phyloP scores from a whole-genome alignment of 92 coral and sea anemone species.

The Zoanthus solanderi region DNA sequence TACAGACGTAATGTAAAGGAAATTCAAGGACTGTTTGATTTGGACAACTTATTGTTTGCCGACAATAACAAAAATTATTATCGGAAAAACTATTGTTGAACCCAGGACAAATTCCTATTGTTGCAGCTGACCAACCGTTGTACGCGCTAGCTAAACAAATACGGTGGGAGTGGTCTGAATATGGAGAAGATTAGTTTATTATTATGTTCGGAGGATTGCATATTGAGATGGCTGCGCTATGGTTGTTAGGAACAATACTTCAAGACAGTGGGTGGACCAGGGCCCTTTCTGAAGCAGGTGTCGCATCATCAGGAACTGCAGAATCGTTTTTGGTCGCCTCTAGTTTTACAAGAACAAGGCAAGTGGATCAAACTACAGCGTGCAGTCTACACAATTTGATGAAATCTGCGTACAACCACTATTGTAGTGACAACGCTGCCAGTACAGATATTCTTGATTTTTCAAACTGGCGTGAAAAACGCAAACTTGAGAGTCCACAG shows the following conservation, averaged over 20 bases:
- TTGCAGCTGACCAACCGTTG: slow-evolving; percentile 33
- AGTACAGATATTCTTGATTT: background rate
- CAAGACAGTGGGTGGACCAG: slow-evolving; percentile 64
- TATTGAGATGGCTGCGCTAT: slow-evolving; percentile 47
- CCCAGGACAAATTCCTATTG: slow-evolving; percentile 29
- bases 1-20: too few species aligned
- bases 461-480: background rate
- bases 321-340: slow-evolving; percentile 66
- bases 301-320: slow-evolving; percentile 70
- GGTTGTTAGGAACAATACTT: slow-evolving; percentile 29
- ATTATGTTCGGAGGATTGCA: slow-evolving; percentile 19
- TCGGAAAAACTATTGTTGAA: background rate
- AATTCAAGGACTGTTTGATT: too few species aligned
- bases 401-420: slow-evolving; percentile 41
- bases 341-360: slow-evolving; percentile 63
- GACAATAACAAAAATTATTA: too few species aligned
- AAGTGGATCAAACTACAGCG: slow-evolving; percentile 25
- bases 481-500: slow-evolving; percentile 31
- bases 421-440: slow-evolving; percentile 20
- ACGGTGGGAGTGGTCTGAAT: slow-evolving; percentile 40
- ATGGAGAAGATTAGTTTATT: slow-evolving; percentile 25
- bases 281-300: slow-evolving; percentile 63
- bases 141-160: slow-evolving; percentile 29
- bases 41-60: too few species aligned
- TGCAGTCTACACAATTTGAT: slow-evolving; percentile 29